Evolutionary conservation across 2,113 vertebrate genomes (phyloP).

Genomic region (Hemichromis elongatus): DNA sequence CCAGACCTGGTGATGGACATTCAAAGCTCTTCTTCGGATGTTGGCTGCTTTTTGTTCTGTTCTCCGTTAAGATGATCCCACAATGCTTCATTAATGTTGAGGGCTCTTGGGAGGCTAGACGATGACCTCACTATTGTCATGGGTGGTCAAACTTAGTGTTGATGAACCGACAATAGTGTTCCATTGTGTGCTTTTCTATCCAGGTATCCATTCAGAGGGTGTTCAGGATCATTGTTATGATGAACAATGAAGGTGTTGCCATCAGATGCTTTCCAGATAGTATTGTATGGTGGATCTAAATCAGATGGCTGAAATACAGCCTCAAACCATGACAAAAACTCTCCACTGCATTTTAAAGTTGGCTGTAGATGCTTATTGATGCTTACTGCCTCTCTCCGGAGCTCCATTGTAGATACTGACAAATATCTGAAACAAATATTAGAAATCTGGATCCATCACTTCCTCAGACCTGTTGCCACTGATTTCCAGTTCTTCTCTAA

Average conservation of each 20-base stretch:
- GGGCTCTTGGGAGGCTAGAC: neutral
- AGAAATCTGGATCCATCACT: accelerated
- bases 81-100: neutral
- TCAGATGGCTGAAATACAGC: neutral
- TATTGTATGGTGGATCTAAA: neutral
- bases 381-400: neutral
- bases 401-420: neutral
- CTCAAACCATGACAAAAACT: too few relatives aligned
- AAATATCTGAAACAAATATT: neutral
- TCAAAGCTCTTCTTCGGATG: neutral
- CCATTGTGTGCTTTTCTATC: neutral
- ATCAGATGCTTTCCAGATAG: neutral
- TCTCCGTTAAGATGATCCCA: neutral
- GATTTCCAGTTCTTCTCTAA: neutral
- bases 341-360: neutral
- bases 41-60: neutral
- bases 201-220: neutral
- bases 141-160: neutral
- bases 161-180: neutral
- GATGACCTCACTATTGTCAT: neutral
- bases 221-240: neutral
- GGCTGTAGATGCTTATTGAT: neutral
- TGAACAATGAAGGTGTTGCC: neutral
- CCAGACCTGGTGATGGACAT: neutral
- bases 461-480: neutral